phyloP scores from a whole-genome alignment of 2,888 invertebrate genomes.

The Drosophila tripunctata region DNA sequence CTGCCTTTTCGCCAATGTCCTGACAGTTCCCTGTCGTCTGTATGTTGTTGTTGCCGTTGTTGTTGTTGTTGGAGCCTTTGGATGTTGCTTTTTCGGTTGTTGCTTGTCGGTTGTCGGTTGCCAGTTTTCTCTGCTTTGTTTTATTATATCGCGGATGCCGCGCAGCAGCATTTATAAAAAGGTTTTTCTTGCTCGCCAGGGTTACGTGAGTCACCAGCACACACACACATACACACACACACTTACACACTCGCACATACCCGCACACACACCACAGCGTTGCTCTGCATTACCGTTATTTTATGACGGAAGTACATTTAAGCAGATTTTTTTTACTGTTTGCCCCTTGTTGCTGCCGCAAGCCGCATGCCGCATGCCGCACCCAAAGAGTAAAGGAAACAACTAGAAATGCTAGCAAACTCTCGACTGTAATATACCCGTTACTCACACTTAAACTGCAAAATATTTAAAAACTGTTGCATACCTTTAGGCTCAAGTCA shows the following conservation, averaged over 20 bases:
- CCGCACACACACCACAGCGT: constrained; percentile 19
- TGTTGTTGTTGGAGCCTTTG: constrained; percentile 7
- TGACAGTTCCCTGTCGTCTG: constrained; percentile 12
- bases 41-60: background rate
- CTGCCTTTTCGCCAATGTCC: constrained; percentile 10
- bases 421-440: background rate
- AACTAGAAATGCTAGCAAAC: background rate
- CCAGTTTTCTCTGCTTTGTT: constrained; percentile 50
- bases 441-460: too few species aligned
- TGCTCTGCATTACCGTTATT: constrained; percentile 73
- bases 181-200: constrained; percentile 70
- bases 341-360: constrained; percentile 22
- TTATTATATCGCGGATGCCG: constrained; percentile 73
- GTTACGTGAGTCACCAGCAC: constrained; percentile 60
- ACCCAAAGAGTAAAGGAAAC: constrained; percentile 12
- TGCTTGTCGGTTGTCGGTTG: constrained; percentile 7
- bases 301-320: constrained; percentile 79
- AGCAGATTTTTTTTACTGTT: constrained; percentile 65
- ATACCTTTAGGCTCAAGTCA: background rate
- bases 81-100: constrained; percentile 4
- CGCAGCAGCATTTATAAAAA: constrained; percentile 70
- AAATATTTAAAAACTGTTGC: background rate
- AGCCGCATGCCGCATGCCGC: constrained; percentile 14
- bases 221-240: constrained; percentile 9
- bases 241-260: constrained; percentile 18